phyloP scores from a whole-genome alignment of 2,888 invertebrate species.

The Microdon myrmicae region DNA sequence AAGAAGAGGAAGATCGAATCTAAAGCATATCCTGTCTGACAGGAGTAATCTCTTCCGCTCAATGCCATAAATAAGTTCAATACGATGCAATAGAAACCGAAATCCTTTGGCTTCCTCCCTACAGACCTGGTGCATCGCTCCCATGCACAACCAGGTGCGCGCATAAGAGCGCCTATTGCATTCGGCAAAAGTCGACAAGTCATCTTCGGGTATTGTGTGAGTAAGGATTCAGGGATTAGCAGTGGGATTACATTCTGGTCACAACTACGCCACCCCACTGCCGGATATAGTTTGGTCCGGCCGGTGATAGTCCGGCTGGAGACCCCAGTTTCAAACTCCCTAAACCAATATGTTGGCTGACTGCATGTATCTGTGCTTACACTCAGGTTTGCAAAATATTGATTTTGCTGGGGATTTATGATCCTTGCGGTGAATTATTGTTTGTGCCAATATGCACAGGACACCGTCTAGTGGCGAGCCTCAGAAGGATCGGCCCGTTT shows the following conservation, averaged over 20 bases:
- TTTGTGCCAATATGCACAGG: slow-evolving; percentile 33
- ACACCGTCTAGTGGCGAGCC: no score
- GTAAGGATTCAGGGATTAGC: slow-evolving; percentile 38
- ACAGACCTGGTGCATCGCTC: no score
- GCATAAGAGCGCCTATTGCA: slow-evolving; percentile 3
- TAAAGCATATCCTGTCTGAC: slow-evolving; percentile 4
- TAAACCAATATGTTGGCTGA: neutral
- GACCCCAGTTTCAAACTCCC: slow-evolving; percentile 14
- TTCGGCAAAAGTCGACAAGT: slow-evolving; percentile 19
- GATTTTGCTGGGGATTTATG: slow-evolving; percentile 47
- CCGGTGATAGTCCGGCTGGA: slow-evolving; percentile 13
- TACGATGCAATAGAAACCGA: slow-evolving; percentile 22
- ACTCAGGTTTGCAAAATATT: slow-evolving; percentile 44
- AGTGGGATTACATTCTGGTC: slow-evolving; percentile 40
- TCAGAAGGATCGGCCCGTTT: no score
- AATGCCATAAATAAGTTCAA: slow-evolving; percentile 49
- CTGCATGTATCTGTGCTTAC: slow-evolving; percentile 5
- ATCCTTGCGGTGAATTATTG: slow-evolving; percentile 50
- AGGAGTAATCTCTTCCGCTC: slow-evolving; percentile 40
- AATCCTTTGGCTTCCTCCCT: slow-evolving; percentile 3
- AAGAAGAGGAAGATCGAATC: slow-evolving; percentile 15
- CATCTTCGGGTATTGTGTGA: slow-evolving; percentile 20
- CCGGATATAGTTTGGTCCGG: no score
- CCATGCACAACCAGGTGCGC: slow-evolving; percentile 20
- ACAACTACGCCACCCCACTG: no score